Evolutionary conservation across 1,140 invertebrate species (phyloP).

Genomic region (Plodia interpunctella): DNA sequence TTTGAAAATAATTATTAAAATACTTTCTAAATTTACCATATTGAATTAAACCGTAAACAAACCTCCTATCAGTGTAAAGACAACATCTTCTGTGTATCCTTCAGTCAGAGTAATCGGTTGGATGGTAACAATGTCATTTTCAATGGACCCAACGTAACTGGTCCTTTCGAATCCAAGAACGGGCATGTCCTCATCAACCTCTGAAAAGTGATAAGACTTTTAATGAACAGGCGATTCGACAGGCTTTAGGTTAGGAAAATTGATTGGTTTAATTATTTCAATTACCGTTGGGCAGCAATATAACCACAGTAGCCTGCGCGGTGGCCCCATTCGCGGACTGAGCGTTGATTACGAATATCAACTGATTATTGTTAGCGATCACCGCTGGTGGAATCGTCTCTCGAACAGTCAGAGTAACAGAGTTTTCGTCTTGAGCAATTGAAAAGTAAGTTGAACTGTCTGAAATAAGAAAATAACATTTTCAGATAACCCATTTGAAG

Average conservation of each 20-base stretch:
- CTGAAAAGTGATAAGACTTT: neutral
- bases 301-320: slow-evolving; percentile 25
- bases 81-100: slow-evolving; percentile 24
- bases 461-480: slow-evolving; percentile 20
- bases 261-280: neutral
- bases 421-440: slow-evolving; percentile 15
- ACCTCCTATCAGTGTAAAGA: slow-evolving; percentile 32
- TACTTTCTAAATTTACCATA: too few relatives aligned
- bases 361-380: slow-evolving; percentile 25
- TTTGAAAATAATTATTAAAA: too few relatives aligned
- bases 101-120: slow-evolving; percentile 26
- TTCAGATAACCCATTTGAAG: slow-evolving; percentile 29
- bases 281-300: slow-evolving; percentile 23
- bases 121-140: slow-evolving; percentile 19
- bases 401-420: slow-evolving; percentile 15
- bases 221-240: neutral
- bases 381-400: slow-evolving; percentile 24
- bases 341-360: slow-evolving; percentile 28
- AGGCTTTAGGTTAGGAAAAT: neutral
- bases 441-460: slow-evolving; percentile 32
- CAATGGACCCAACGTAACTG: slow-evolving; percentile 30
- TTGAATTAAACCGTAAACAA: neutral
- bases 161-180: slow-evolving; percentile 30
- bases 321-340: slow-evolving; percentile 11
- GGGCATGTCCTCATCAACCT: slow-evolving; percentile 1